Percentiles rank a stretch among this genome's conserved stretches.
Conservation (phyloP, 2,888 invertebrate species). For the Rhabditoides inermis region DNA sequence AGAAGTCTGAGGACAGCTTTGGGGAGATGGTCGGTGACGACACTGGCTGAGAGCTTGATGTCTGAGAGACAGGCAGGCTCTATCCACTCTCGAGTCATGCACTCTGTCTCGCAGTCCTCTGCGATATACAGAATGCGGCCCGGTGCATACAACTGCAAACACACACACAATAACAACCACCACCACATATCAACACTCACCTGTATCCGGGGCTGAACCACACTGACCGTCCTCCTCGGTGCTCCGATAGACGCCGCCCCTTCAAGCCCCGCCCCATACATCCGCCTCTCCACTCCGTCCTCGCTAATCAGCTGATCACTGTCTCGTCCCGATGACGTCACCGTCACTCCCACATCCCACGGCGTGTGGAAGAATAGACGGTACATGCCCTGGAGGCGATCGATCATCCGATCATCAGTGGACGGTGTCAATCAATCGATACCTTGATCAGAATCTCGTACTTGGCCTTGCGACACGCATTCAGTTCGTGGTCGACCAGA, state of each 20-base stretch:
- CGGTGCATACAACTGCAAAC: conserved; percentile 65
- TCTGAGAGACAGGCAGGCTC: conserved; percentile 53
- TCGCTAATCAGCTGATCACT: conserved; percentile 9
- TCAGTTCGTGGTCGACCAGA: conserved; percentile 38
- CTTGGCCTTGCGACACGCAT: conserved; percentile 56
- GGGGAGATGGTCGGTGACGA: conserved; percentile 77
- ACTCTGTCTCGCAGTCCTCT: conserved; percentile 20
- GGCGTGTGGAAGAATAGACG: conserved; percentile 46
- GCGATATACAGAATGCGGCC: conserved; percentile 74
- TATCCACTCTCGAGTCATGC: conserved; percentile 13
- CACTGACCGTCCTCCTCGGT: background rate
- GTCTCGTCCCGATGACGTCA: background rate
- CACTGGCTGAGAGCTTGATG: conserved; percentile 73
- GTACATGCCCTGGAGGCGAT: conserved; percentile 36
- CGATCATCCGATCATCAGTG: background rate
- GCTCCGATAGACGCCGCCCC: no score
- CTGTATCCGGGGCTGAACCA: background rate
- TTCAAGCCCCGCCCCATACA: no score
- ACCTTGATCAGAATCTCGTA: conserved; percentile 77
- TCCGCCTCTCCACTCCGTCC: no score
- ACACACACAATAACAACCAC: background rate
- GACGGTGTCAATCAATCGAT: background rate
- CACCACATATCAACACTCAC: background rate
- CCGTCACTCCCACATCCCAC: conserved; percentile 22
- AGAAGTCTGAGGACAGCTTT: no score